A percentile compares a stretch with the other conserved stretches of the same genome.
phyloP scores from a whole-genome alignment of 2,113 vertebrate genomes.

The Donacobius atricapilla region DNA sequence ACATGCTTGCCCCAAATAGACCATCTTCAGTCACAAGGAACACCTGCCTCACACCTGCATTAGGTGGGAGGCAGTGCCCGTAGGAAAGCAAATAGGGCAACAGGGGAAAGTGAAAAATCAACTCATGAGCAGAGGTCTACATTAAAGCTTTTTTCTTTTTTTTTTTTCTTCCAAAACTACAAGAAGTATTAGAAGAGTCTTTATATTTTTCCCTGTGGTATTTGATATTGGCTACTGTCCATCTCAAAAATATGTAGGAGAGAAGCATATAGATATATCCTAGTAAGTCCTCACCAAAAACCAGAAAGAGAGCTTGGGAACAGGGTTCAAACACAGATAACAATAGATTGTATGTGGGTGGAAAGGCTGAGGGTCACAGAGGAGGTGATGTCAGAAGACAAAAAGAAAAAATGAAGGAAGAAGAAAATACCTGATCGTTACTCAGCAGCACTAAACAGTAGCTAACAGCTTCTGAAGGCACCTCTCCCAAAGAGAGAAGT shows the following conservation, averaged over 20 bases:
- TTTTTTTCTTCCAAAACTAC: not conserved
- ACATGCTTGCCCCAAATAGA: not conserved
- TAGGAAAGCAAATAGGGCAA: not conserved
- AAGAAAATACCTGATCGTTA: not conserved
- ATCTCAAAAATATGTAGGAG: not conserved
- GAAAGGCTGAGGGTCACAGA: not conserved
- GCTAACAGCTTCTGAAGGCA: not conserved
- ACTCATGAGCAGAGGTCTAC: not conserved
- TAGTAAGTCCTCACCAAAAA: not conserved
- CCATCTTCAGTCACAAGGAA: not conserved
- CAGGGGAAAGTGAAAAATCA: not conserved
- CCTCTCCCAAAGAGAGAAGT: not conserved
- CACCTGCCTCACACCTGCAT: slow-evolving; percentile 47
- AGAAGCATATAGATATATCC: not conserved
- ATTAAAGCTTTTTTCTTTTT: not conserved
- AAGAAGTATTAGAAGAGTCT: not conserved
- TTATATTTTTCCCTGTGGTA: not conserved
- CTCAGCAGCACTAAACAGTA: not conserved
- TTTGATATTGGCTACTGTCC: not conserved
- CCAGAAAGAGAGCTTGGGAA: not conserved
- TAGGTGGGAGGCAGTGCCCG: slow-evolving; percentile 5
- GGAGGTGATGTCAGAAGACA: not conserved
- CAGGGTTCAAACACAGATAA: not conserved
- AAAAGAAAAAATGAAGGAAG: not conserved
- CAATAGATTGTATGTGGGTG: not conserved